A percentile compares a stretch with the other conserved stretches of the same genome.
These are phyloP conservation scores for Bombyx mori DNA, from an alignment of 1,140 invertebrate genomes.

Conservation along the genomic window ASM3026992v2 NC_085128.1:15910001-15910500, in stretches of 20 bases:
- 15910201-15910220: no score
- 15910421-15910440: conserved; percentile 58
- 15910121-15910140: no score
- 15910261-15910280: no score
- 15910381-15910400: conserved; percentile 56
- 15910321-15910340: not conserved
- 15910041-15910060: conserved; percentile 54
- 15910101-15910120: no score
- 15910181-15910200: no score
- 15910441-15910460: conserved; percentile 53
- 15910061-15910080: conserved; percentile 39
- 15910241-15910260: no score
- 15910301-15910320: not conserved
- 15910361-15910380: not conserved
- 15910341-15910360: not conserved
- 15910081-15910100: no score
- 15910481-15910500: conserved; percentile 57
- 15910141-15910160: no score
- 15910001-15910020: conserved; percentile 83
- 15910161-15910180: no score
- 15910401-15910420: conserved; percentile 50
- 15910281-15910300: not conserved
- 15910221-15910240: no score
- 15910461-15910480: conserved; percentile 48
- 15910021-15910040: conserved; percentile 72